Base-by-base conservation (phyloP, 1,140 invertebrate species). In the Hestina assimilis region DNA sequence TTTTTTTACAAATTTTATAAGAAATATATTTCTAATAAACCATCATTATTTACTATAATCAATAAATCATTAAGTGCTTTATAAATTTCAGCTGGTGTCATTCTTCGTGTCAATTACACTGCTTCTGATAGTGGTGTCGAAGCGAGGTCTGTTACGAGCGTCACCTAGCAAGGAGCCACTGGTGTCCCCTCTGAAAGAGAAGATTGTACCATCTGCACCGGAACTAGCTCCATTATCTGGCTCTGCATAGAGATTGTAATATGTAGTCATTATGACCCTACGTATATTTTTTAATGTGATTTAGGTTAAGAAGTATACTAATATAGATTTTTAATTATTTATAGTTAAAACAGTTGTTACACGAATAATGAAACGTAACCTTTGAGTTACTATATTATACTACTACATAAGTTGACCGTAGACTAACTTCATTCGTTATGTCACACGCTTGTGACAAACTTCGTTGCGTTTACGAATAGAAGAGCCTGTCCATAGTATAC, bases 51-150 rank as follows among this genome's bases (percentile, higher is more conserved):
- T 23, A n/a, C 14, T 8, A 21, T 24, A 8, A 7, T 15, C n/a
- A n/a, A n/a, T n/a, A n/a, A n/a, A n/a, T n/a, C n/a, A n/a, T n/a
- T n/a, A n/a, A n/a, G n/a, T n/a, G n/a, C n/a, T n/a, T n/a, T n/a
- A n/a, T n/a, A n/a, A n/a, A n/a, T 63, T 69, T n/a, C 65, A 68
- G 65, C 47, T 68, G 24, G 53, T 68, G 23, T 68, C 66, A 24
- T 68, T 68, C 46, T 60, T 63, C 41, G 55, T 68, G 17, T 64
- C 66, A 33, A 38, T 57, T 1, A 59, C 66, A 1, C 9, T 68
- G 24, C 58, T 68, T 0, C 42, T 68, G 7, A 42, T 51, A 0
- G 26, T 68, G 9, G 61, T 51, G 35, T 56, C 60, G 6, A 64
- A 43, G 11, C 40, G 47, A 7, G 65, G 65, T 7, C 33, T 64